Evolutionary conservation across 2,888 invertebrate species (phyloP).

Genomic region (Philereme transversata): DNA sequence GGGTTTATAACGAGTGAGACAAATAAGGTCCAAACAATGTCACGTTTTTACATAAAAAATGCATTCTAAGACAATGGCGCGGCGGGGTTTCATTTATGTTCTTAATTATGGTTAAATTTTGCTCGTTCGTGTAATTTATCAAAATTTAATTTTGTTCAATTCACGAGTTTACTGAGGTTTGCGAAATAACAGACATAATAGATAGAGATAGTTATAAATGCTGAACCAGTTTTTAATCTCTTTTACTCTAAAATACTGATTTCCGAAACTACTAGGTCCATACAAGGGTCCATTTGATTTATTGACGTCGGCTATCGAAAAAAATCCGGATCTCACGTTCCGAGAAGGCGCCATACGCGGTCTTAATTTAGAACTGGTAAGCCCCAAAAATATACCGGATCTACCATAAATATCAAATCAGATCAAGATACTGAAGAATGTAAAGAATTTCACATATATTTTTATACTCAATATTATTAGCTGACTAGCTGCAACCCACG

Average conservation of each 20-base stretch:
- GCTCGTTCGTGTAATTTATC: too few relatives aligned
- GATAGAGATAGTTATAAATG: too few relatives aligned
- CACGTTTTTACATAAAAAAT: slow-evolving; percentile 31
- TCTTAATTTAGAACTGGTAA: slow-evolving; percentile 22
- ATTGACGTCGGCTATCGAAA: slow-evolving; percentile 17
- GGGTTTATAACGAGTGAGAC: slow-evolving; percentile 6
- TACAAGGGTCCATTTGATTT: slow-evolving; percentile 4
- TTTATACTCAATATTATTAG: not conserved
- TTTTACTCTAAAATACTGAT: not conserved
- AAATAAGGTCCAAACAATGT: slow-evolving; percentile 32
- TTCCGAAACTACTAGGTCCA: not conserved
- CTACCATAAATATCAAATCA: slow-evolving; percentile 19
- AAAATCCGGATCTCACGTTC: slow-evolving; percentile 20
- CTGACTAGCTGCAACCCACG: too few relatives aligned
- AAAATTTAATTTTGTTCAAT: too few relatives aligned
- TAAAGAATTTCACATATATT: slow-evolving; percentile 7
- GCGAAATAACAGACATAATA: too few relatives aligned
- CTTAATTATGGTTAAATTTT: too few relatives aligned
- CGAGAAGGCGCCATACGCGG: slow-evolving; percentile 20
- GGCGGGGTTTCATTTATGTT: slow-evolving; percentile 22
- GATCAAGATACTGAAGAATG: slow-evolving; percentile 14
- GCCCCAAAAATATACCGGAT: slow-evolving; percentile 22
- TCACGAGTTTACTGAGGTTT: too few relatives aligned
- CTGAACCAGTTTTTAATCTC: too few relatives aligned
- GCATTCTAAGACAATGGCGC: slow-evolving; percentile 24